Base-by-base conservation (phyloP, 2,113 vertebrate species). In the Myiagra hebetior region DNA sequence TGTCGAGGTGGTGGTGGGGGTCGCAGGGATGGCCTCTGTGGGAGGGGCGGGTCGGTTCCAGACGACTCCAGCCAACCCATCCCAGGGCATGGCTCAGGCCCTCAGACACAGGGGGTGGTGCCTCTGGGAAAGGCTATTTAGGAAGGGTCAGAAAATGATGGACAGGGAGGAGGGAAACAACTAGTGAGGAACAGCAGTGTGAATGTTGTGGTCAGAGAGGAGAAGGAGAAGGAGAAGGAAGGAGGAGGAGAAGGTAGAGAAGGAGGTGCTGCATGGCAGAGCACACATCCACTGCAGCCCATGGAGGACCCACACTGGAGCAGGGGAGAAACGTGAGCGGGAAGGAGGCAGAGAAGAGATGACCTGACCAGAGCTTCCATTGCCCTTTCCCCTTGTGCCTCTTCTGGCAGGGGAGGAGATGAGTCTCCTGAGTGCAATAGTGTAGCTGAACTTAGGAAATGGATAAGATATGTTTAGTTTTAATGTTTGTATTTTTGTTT, bases 31-130 rank as follows among this genome's bases (percentile, higher is more conserved):
- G 33, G 16, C 35, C 17, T 30, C 30, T 56, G 21, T 31, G 26
- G 21, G 24, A 8, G 14, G 6, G 13, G 17, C 5, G 9, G 11
- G 14, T 30, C 0, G 0, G 26, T 42, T 83, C 30, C 46, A 65
- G 9, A 9, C 6, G 17, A 7, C 17, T 72, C 35, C 46, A 49
- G 20, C 19, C 5, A 15, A 15, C 18, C 47, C 22, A 26, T 13
- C 2, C 1, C 6, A 13, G 28, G 17, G 7, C 39, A 67, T 0
- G 0, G 52, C 42, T 67, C 12, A 62, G 57, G 27, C 27, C 22
- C 6, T 9, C 31, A 9, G 27, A 6, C 23, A 28, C 22, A 13
- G 22, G 3, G 2, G 5, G 10, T 53, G n/a, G 7, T 11, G 6
- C 13, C 5, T 11, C 27, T 17, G 24, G 31, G 7, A 79, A 59